These are phyloP conservation scores for Galaxea fascicularis DNA, from an alignment of 92 coral and sea anemone genomes.

Conservation along the genomic window DNA sequence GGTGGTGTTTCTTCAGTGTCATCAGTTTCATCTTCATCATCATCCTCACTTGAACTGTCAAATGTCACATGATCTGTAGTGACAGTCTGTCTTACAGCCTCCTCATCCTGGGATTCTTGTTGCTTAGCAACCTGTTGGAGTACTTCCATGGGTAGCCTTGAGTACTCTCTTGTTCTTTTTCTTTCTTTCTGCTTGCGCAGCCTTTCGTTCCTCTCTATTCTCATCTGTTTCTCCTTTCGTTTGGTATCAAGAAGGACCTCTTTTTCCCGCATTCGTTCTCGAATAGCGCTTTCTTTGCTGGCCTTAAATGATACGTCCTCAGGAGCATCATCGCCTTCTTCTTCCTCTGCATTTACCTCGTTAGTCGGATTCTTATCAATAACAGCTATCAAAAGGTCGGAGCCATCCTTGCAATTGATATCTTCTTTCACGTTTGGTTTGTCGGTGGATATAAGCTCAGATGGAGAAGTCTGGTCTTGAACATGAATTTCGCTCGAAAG, in stretches of 20 bases:
- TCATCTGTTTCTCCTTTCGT: constrained; percentile 73
- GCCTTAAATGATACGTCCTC: constrained; percentile 81
- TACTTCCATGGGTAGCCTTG: constrained; percentile 83
- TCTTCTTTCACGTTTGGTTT: not conserved
- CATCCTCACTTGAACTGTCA: constrained; percentile 71
- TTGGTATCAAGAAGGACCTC: constrained; percentile 63
- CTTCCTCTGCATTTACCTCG: constrained; percentile 8
- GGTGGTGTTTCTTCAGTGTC: constrained; percentile 36
- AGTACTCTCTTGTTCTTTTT: constrained; percentile 67
- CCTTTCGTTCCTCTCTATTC: constrained; percentile 77
- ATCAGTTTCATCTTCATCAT: constrained; percentile 10
- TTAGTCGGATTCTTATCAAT: constrained; percentile 3
- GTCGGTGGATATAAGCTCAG: too few relatives aligned
- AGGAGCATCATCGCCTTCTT: constrained; percentile 79
- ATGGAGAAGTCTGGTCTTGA: not conserved
- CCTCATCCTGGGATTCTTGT: constrained; percentile 48
- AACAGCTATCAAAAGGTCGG: constrained; percentile 5
- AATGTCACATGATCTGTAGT: constrained; percentile 55
- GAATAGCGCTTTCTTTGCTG: constrained; percentile 77
- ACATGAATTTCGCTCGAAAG: not conserved
- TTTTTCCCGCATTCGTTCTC: constrained; percentile 64
- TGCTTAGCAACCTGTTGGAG: constrained; percentile 79
- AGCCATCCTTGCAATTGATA: constrained; percentile 4
- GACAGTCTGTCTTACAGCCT: constrained; percentile 22
- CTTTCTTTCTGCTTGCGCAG: constrained; percentile 68